These are phyloP conservation scores for Sternotherus odoratus DNA, from an alignment of 2,797 vertebrate species.

Conservation along the genomic window DNA sequence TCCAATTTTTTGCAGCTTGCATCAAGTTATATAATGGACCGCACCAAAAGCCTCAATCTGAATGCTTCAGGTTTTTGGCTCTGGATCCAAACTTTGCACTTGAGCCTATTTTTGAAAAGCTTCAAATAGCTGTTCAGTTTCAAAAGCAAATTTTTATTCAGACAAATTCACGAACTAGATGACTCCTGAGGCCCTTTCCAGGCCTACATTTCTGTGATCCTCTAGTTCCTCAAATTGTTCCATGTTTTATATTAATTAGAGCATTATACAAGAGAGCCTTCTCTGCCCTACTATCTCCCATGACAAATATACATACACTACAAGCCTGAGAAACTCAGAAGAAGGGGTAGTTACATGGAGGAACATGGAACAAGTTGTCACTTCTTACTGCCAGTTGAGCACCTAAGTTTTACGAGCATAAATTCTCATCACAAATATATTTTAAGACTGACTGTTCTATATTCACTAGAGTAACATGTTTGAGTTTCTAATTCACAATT, in stretches of 20 bases:
- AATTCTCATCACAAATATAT: not conserved
- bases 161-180: not conserved
- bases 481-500: not conserved
- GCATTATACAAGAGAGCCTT: not conserved
- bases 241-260: not conserved
- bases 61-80: not conserved
- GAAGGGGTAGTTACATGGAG: not conserved
- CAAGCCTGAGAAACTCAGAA: not conserved
- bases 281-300: too few species aligned
- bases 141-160: not conserved
- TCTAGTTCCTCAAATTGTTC: too few species aligned
- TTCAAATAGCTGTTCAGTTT: not conserved
- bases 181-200: not conserved
- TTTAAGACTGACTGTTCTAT: not conserved
- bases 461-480: not conserved
- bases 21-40: not conserved
- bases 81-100: not conserved
- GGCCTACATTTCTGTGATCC: not conserved
- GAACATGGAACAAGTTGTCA: too few species aligned
- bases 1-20: not conserved
- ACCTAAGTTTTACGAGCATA: not conserved
- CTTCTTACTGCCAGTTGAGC: not conserved
- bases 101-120: not conserved
- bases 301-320: too few species aligned
- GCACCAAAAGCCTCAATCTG: not conserved